Evolutionary conservation across 2,888 invertebrate genomes (phyloP).

Genomic region (Drosophila incognita): DNA sequence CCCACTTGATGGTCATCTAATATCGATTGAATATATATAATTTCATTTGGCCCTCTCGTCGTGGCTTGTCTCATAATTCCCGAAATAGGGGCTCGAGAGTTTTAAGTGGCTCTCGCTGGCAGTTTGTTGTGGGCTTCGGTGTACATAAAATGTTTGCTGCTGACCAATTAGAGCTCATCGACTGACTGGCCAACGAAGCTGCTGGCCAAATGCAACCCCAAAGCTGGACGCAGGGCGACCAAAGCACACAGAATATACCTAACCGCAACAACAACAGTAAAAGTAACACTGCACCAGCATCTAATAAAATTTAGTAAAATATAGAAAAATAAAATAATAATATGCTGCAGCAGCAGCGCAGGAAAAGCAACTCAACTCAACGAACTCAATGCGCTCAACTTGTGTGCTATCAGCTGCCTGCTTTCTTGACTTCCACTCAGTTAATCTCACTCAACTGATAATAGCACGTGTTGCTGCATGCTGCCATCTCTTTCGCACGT

Average conservation of each 20-base stretch:
- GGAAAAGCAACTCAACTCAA: not conserved
- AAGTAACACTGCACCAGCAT: conserved; percentile 64
- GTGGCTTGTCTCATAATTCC: not conserved
- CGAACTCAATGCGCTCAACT: conserved; percentile 28
- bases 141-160: conserved; percentile 49
- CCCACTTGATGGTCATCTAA: conserved; percentile 19
- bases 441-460: conserved; percentile 67
- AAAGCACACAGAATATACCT: conserved; percentile 35
- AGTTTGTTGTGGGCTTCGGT: conserved; percentile 12
- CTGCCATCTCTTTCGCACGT: conserved; percentile 59
- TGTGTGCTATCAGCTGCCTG: conserved; percentile 50
- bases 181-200: conserved; percentile 45
- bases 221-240: conserved; percentile 39
- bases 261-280: conserved; percentile 47
- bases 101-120: conserved; percentile 54
- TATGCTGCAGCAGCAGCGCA: conserved; percentile 16
- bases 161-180: conserved; percentile 71
- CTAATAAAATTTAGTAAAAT: conserved; percentile 56
- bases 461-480: conserved; percentile 78
- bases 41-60: not conserved
- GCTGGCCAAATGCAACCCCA: conserved; percentile 60
- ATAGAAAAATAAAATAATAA: conserved; percentile 40
- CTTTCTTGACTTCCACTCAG: conserved; percentile 30
- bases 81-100: conserved; percentile 64
- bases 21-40: conserved; percentile 37